These are phyloP conservation scores for Bombus affinis DNA, from an alignment of 1,140 invertebrate genomes.

Conservation along the genomic window DNA sequence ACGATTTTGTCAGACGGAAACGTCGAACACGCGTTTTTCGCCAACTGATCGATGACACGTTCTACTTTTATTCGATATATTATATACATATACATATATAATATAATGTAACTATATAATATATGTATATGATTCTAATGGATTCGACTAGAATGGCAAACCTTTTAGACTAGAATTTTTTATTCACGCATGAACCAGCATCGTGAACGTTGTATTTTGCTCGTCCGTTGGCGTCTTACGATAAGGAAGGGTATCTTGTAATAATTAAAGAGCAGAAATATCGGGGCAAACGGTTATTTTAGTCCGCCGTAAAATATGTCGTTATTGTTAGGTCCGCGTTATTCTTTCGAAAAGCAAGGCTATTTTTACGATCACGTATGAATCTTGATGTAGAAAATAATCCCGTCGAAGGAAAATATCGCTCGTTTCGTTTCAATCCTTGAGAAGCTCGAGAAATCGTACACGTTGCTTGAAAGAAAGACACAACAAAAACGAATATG, in stretches of 20 bases:
- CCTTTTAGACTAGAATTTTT: slow-evolving; percentile 49
- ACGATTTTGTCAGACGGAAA: not conserved
- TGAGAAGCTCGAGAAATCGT: not conserved
- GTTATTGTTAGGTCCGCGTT: not conserved
- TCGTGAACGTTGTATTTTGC: slow-evolving; percentile 67
- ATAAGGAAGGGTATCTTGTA: not conserved
- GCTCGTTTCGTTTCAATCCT: not conserved
- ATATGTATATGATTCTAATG: not conserved
- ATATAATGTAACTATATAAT: not conserved
- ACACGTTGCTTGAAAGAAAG: slow-evolving; percentile 35
- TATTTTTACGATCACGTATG: not conserved
- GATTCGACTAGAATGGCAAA: slow-evolving; percentile 35
- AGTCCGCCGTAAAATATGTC: not conserved
- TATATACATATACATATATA: too few species aligned
- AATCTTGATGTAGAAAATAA: not conserved
- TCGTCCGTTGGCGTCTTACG: slow-evolving; percentile 28
- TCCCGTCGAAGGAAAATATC: too few species aligned
- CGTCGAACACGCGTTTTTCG: not conserved
- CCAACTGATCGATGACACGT: slow-evolving; percentile 6
- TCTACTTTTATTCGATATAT: slow-evolving; percentile 4
- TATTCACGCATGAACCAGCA: slow-evolving; percentile 72
- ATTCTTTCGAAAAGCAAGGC: not conserved
- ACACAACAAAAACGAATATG: not conserved
- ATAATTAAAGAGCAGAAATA: slow-evolving; percentile 8
- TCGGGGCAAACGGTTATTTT: not conserved